Conservation (phyloP, 2,113 vertebrate species). For the Ammospiza nelsoni region DNA sequence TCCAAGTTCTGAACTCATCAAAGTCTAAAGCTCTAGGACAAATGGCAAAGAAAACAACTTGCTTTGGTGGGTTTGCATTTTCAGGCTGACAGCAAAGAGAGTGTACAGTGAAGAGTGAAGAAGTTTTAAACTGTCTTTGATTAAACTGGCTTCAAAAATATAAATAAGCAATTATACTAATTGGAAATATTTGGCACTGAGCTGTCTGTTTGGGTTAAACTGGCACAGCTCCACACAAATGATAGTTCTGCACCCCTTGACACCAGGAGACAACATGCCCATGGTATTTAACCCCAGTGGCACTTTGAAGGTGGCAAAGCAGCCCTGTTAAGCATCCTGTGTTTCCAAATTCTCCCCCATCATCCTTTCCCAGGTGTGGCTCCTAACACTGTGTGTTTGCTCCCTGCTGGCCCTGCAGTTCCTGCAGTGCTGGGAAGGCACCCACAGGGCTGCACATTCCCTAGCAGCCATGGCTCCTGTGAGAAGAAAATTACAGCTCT, state of each 20-base stretch:
- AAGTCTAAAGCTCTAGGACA: neutral
- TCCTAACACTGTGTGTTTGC: rapidly evolving
- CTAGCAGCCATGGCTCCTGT: slow-evolving; percentile 3
- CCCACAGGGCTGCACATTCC: neutral
- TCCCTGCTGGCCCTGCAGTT: rapidly evolving
- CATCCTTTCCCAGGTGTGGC: neutral
- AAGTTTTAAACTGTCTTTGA: neutral
- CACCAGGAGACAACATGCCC: neutral
- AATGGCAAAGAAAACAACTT: neutral
- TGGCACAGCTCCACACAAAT: neutral
- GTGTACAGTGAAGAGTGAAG: neutral
- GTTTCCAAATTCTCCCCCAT: neutral
- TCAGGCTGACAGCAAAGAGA: neutral
- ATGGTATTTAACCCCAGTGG: neutral
- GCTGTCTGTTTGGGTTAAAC: neutral
- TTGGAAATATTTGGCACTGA: neutral
- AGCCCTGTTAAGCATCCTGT: neutral
- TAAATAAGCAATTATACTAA: neutral
- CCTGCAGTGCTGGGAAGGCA: neutral
- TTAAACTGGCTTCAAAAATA: neutral
- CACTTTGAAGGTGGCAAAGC: neutral
- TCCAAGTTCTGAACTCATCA: neutral
- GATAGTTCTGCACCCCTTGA: neutral
- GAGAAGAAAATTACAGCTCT: slow-evolving; percentile 59
- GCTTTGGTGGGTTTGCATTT: neutral